These are phyloP conservation scores for Gopherus evgoodei DNA, from an alignment of 2,113 vertebrate species.

Conservation along the genomic window DNA sequence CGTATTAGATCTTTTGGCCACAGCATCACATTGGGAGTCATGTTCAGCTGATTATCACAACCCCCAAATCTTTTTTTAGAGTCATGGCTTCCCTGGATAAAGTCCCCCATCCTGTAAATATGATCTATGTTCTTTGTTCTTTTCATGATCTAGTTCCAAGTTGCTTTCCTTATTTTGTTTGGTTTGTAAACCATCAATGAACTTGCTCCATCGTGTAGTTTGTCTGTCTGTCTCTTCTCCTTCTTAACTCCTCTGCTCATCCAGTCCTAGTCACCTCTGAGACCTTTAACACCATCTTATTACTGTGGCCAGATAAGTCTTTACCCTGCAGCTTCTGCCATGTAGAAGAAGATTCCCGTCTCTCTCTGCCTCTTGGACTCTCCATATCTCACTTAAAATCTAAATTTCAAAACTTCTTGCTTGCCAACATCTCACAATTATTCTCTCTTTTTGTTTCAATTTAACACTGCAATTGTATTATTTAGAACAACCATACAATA, in stretches of 20 bases:
- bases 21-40: neutral
- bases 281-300: neutral
- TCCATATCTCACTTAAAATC: neutral
- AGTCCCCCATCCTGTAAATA: too few species aligned
- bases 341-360: neutral
- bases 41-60: neutral
- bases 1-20: neutral
- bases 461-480: neutral
- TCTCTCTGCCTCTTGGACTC: neutral
- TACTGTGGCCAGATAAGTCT: neutral
- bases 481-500: neutral
- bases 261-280: conserved; percentile 16
- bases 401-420: neutral
- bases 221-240: neutral
- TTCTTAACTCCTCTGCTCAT: conserved; percentile 1
- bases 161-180: neutral
- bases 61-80: neutral
- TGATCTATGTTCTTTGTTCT: too few species aligned
- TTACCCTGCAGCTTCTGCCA: neutral
- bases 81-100: neutral
- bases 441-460: neutral
- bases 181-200: neutral
- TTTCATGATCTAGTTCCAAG: neutral
- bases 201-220: neutral
- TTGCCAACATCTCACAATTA: neutral